Percentiles rank a stretch among this genome's conserved stretches.
phyloP scores from a whole-genome alignment of 2,888 invertebrate genomes.

The Drosophila cognata region DNA sequence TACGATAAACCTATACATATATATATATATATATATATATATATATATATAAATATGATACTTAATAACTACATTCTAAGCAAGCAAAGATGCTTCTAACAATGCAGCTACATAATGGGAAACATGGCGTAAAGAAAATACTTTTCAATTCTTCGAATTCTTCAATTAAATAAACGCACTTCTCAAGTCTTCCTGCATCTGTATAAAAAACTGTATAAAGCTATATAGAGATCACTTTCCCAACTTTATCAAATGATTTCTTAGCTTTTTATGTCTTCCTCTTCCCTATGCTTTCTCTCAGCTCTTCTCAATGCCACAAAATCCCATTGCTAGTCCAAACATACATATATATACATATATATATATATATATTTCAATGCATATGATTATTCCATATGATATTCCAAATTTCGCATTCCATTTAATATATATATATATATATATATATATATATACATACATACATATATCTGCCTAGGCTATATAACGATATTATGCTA shows the following conservation, averaged over 20 bases:
- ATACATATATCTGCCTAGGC: conserved; percentile 48
- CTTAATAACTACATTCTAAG: conserved; percentile 38
- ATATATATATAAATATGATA: conserved; percentile 29
- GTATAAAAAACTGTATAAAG: conserved; percentile 49
- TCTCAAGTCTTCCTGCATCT: conserved; percentile 43
- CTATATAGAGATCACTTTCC: conserved; percentile 18
- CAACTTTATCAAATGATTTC: not conserved
- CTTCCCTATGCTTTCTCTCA: not conserved
- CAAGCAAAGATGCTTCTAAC: conserved; percentile 41
- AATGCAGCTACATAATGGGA: conserved; percentile 21
- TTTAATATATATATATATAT: conserved; percentile 52
- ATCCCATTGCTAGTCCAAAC: conserved; percentile 16
- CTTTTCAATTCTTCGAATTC: conserved; percentile 1
- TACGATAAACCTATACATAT: conserved; percentile 37
- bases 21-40: conserved; percentile 13
- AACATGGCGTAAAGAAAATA: conserved; percentile 23
- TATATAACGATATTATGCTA: conserved; percentile 36
- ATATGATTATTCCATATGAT: conserved; percentile 62
- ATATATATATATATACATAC: conserved; percentile 9
- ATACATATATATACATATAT: conserved; percentile 8
- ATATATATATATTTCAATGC: conserved; percentile 23
- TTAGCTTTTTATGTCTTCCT: conserved; percentile 37
- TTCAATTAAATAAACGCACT: not conserved
- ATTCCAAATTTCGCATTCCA: conserved; percentile 57
- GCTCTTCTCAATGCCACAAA: conserved; percentile 30